These are phyloP conservation scores for Lutjanus argentimaculatus DNA, from an alignment of 2,797 vertebrate genomes.

Conservation along the genomic window DNA sequence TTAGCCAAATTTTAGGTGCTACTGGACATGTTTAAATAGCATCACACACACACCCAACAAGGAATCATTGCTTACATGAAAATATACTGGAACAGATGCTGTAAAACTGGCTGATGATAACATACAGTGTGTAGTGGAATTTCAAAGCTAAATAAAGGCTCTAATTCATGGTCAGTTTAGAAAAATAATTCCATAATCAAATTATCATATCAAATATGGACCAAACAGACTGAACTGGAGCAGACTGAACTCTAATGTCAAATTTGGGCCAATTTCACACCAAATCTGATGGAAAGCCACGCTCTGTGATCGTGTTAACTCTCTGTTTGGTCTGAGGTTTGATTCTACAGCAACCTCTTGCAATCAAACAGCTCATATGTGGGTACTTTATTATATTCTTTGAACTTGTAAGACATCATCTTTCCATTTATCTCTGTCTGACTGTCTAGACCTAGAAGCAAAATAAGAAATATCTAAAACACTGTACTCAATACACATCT, in stretches of 20 bases:
- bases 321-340: slow-evolving; percentile 17
- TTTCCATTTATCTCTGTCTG: background rate
- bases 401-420: background rate
- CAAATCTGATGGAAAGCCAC: slow-evolving; percentile 25
- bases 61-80: background rate
- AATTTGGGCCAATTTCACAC: slow-evolving; percentile 34
- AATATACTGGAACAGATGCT: background rate
- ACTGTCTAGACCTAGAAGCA: background rate
- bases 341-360: background rate
- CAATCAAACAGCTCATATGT: background rate
- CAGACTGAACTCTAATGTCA: slow-evolving; percentile 20
- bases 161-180: slow-evolving; percentile 6
- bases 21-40: slow-evolving; percentile 12
- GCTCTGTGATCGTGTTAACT: slow-evolving; percentile 39
- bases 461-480: background rate
- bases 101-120: background rate
- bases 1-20: background rate
- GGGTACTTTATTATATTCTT: background rate
- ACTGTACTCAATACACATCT: background rate
- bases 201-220: slow-evolving; percentile 31
- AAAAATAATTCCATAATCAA: slow-evolving; percentile 27
- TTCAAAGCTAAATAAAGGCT: slow-evolving; percentile 22
- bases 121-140: background rate
- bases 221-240: background rate
- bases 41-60: background rate